phyloP scores from a whole-genome alignment of 1,140 invertebrate genomes.

The Drosophila novamexicana region DNA sequence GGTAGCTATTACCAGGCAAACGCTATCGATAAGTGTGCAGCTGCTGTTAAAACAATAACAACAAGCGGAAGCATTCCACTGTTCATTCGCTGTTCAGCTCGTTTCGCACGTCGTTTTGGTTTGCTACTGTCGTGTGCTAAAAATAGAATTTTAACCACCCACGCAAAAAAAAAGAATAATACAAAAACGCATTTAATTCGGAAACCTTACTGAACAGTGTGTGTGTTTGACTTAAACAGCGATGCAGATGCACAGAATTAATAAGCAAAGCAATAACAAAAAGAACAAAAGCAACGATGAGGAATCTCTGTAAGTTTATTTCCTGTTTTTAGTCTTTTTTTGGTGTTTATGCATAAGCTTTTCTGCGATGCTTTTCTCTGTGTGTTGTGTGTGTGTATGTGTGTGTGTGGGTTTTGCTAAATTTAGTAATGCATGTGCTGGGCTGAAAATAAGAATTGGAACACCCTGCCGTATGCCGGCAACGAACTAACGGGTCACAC shows the following conservation, averaged over 20 bases:
- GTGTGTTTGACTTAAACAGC: conserved; percentile 39
- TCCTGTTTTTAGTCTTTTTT: conserved; percentile 31
- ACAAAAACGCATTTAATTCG: conserved; percentile 40
- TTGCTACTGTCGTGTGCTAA: conserved; percentile 40
- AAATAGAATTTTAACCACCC: conserved; percentile 55
- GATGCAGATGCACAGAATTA: conserved; percentile 46
- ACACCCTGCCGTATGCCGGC: conserved; percentile 65
- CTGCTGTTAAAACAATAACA: conserved; percentile 49
- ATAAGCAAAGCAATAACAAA: conserved; percentile 36
- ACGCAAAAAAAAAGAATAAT: conserved; percentile 19
- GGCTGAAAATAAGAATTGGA: conserved; percentile 79
- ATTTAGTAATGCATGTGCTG: conserved; percentile 63
- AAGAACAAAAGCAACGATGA: conserved; percentile 32
- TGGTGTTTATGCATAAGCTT: conserved; percentile 20
- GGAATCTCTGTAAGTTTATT: conserved; percentile 61
- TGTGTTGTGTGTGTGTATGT: conserved; percentile 5
- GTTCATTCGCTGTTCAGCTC: conserved; percentile 29
- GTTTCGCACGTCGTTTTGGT: conserved; percentile 24
- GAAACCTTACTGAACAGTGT: conserved; percentile 32
- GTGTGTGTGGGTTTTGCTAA: conserved; percentile 52
- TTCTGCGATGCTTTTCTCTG: conserved; percentile 8
- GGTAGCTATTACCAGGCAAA: conserved; percentile 12
- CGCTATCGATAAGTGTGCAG: conserved; percentile 37
- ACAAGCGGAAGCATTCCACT: conserved; percentile 48
- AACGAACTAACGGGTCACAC: conserved; percentile 35